Evolutionary conservation across 2,888 invertebrate species (phyloP).

Genomic region (Catocala sponsa): DNA sequence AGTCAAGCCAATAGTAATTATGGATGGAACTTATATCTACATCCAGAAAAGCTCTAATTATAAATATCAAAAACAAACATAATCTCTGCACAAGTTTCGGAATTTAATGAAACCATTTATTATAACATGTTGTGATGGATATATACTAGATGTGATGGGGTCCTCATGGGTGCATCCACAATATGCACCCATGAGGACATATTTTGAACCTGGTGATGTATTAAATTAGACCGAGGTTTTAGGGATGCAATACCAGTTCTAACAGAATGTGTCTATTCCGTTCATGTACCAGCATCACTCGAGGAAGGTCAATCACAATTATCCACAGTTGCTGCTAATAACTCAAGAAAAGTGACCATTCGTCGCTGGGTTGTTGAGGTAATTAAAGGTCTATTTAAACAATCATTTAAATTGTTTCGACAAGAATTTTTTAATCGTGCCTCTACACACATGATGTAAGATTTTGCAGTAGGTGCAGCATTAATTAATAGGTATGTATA

Average conservation of each 20-base stretch:
- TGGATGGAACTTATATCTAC: background rate
- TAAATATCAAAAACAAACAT: background rate
- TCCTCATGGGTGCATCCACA: too few relatives aligned
- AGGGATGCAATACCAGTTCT: too few relatives aligned
- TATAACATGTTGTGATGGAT: background rate
- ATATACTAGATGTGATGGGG: background rate
- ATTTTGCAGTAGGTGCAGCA: constrained; percentile 16
- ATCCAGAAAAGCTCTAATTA: background rate
- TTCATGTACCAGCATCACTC: too few relatives aligned
- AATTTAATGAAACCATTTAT: background rate
- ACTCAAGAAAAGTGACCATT: background rate
- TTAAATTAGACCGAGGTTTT: too few relatives aligned
- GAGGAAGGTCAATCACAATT: too few relatives aligned
- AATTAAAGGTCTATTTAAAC: background rate
- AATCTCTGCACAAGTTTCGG: background rate
- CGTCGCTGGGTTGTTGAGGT: constrained; percentile 1
- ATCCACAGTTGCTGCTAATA: too few relatives aligned
- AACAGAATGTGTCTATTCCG: too few relatives aligned
- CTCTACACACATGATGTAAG: background rate
- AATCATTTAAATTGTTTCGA: background rate
- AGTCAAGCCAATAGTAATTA: background rate
- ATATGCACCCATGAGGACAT: too few relatives aligned
- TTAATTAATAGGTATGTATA: too few relatives aligned
- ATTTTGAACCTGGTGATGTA: too few relatives aligned
- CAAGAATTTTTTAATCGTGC: too few relatives aligned